phyloP scores from a whole-genome alignment of 2,888 invertebrate genomes.

The Gandaritis pyraliata region DNA sequence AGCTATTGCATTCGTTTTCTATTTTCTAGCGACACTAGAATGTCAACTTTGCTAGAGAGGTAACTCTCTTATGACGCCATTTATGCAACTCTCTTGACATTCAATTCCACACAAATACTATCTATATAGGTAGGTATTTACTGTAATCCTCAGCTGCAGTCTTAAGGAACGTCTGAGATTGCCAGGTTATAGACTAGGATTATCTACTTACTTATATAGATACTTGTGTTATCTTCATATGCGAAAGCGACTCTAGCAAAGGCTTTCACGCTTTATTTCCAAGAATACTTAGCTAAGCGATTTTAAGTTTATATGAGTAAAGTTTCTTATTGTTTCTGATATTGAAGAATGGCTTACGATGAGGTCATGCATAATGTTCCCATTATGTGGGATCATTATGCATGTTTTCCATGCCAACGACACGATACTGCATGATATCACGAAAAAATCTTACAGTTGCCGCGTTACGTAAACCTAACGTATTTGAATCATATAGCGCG shows the following conservation, averaged over 20 bases:
- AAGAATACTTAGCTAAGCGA: constrained; percentile 24
- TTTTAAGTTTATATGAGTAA: constrained; percentile 40
- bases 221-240: constrained; percentile 9
- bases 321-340: constrained; percentile 38
- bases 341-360: constrained; percentile 26
- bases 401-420: too few species aligned
- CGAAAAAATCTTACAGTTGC: too few species aligned
- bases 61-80: background rate
- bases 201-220: constrained; percentile 1
- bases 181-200: background rate
- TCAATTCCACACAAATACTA: background rate
- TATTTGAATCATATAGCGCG: too few species aligned
- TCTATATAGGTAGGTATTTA: background rate
- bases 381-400: too few species aligned
- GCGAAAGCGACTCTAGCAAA: too few species aligned
- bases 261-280: constrained; percentile 24
- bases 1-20: too few species aligned
- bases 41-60: background rate
- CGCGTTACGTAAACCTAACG: too few species aligned
- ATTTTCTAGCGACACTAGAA: too few species aligned
- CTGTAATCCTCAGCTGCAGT: background rate
- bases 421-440: too few species aligned
- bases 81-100: background rate
- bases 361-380: constrained; percentile 22
- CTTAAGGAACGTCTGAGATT: background rate